A percentile compares a stretch with the other conserved stretches of the same genome.
phyloP scores from a whole-genome alignment of 1,140 invertebrate genomes.

The Macrobrachium rosenbergii region DNA sequence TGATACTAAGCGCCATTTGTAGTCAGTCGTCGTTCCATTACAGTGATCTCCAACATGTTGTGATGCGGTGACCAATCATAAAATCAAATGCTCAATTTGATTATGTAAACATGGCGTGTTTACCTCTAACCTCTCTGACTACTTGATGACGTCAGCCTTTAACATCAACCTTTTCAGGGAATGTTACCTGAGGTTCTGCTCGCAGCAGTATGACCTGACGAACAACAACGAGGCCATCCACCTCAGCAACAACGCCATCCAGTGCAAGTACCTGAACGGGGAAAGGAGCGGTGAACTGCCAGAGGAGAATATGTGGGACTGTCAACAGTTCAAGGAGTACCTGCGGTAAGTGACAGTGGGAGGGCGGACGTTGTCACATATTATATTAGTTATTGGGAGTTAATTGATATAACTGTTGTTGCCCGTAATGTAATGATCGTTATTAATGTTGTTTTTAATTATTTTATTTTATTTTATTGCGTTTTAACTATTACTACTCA shows the following conservation, averaged over 20 bases:
- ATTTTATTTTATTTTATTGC: too few relatives aligned
- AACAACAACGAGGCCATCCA: conserved; percentile 94
- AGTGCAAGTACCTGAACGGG: conserved; percentile 90
- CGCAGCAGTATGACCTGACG: conserved; percentile 88
- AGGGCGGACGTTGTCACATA: neutral
- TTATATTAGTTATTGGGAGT: neutral
- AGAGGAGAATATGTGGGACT: conserved; percentile 88
- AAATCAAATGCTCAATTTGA: too few relatives aligned
- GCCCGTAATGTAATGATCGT: too few relatives aligned
- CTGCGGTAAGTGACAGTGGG: conserved; percentile 53
- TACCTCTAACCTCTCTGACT: neutral
- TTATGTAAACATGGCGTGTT: too few relatives aligned
- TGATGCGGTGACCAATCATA: too few relatives aligned
- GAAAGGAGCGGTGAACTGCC: conserved; percentile 82
- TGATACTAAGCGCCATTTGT: too few relatives aligned
- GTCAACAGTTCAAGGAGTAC: conserved; percentile 75
- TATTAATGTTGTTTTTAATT: too few relatives aligned
- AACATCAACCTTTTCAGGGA: conserved; percentile 74
- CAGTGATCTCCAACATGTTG: too few relatives aligned
- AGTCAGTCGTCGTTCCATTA: too few relatives aligned
- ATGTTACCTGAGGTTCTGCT: conserved; percentile 93
- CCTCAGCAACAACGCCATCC: conserved; percentile 93
- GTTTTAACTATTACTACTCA: too few relatives aligned
- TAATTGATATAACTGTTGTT: neutral
- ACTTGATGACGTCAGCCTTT: neutral